Evolutionary conservation across 2,113 vertebrate species (phyloP).

Genomic region (Pelvicachromis taeniatus): DNA sequence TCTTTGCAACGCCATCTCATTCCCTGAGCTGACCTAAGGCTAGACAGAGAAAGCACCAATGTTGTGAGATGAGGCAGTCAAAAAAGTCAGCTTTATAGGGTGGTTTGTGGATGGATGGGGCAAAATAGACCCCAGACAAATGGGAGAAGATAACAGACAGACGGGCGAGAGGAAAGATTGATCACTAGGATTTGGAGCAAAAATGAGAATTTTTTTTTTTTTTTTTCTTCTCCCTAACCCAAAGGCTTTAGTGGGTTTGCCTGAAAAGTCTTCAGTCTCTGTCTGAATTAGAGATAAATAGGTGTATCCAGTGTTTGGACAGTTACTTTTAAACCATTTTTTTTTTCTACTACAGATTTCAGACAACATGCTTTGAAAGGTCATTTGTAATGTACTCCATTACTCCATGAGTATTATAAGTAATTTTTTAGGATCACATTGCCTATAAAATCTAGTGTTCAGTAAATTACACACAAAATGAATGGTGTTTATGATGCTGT

Average conservation of each 20-base stretch:
- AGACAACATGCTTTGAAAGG: not conserved
- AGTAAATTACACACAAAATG: not conserved
- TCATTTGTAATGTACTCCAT: not conserved
- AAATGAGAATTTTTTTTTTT: constrained; percentile 41
- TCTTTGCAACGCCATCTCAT: constrained; percentile 52
- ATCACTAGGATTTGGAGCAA: constrained; percentile 52
- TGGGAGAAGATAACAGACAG: constrained; percentile 56
- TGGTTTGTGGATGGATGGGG: constrained; percentile 48
- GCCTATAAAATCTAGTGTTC: not conserved
- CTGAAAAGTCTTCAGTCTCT: not conserved
- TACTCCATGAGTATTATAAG: not conserved
- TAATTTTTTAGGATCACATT: not conserved
- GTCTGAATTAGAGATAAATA: not conserved
- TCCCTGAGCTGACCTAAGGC: constrained; percentile 48
- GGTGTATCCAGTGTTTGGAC: not conserved
- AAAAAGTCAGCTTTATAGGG: constrained; percentile 45
- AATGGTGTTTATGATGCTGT: not conserved
- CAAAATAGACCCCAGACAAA: constrained; percentile 56
- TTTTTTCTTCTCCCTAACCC: constrained; percentile 3
- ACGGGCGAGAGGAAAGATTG: constrained; percentile 45
- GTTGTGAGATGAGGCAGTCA: constrained; percentile 37
- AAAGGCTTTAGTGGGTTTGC: not conserved
- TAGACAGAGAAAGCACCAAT: constrained; percentile 13
- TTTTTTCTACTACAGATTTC: not conserved
- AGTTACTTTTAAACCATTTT: not conserved